Evolutionary conservation across 2,888 invertebrate genomes (phyloP).

Genomic region (Cheilosia pagana): DNA sequence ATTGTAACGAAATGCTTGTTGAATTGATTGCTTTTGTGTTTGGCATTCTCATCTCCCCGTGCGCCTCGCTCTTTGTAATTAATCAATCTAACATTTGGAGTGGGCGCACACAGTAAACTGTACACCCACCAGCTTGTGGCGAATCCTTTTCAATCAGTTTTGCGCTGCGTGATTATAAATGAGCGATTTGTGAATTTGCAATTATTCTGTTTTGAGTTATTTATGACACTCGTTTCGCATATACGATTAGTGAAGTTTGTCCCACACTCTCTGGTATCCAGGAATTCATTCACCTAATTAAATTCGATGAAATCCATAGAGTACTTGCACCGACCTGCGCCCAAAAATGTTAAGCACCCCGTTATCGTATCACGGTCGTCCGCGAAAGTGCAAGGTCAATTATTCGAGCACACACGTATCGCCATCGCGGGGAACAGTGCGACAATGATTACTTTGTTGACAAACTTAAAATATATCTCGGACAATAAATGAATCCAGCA

Average conservation of each 20-base stretch:
- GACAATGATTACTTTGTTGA: slow-evolving; percentile 13
- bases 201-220: slow-evolving; percentile 10
- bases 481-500: slow-evolving; percentile 1
- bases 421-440: background rate
- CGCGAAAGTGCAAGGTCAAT: slow-evolving; percentile 31
- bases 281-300: background rate
- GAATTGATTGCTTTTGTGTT: slow-evolving; percentile 15
- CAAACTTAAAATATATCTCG: slow-evolving; percentile 31
- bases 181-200: slow-evolving; percentile 30
- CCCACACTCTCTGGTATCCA: background rate
- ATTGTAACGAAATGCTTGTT: background rate
- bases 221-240: background rate
- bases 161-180: slow-evolving; percentile 6
- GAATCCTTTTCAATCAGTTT: slow-evolving; percentile 4
- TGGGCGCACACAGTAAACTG: background rate
- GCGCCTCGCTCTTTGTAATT: background rate
- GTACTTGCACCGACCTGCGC: background rate
- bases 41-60: background rate
- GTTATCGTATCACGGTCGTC: background rate
- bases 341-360: background rate
- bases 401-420: slow-evolving; percentile 9
- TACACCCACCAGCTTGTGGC: background rate
- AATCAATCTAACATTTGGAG: slow-evolving; percentile 15
- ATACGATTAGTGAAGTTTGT: background rate
- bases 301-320: background rate